Base-by-base conservation (phyloP, 2,797 vertebrate species). In the Podargus strigoides region DNA sequence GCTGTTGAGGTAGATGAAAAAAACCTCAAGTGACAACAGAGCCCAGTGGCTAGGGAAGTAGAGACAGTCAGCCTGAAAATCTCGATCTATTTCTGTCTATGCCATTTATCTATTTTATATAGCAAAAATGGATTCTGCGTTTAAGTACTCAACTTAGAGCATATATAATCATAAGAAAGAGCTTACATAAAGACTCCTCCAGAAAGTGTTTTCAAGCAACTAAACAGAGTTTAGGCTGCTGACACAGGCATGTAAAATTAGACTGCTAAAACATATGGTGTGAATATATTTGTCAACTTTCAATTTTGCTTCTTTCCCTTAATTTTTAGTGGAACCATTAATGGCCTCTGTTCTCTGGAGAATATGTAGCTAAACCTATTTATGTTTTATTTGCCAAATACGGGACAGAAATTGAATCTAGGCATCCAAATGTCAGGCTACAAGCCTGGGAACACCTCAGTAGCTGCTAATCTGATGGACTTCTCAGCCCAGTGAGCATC, bases 181-280 rank as follows among this genome's bases (percentile, higher is more conserved):
- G 64, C 96, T 94, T 91, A 96, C 96, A 80, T 79, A 94, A 85
- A 90, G 66, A 93, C 93, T 96, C 95, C 95, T 94, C 85, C 94
- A 92, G 91, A 96, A 94, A 87, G 82, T 95, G 95, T 96, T 96
- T 96, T 96, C 76, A 92, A 91, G 94, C 79, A 93, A 80, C 89
- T 78, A 91, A 95, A 62, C 56, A 60, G 85, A 93, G 82, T 89
- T 96, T 95, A 94, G 72, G 76, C 93, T 96, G 88, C 89, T 96
- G 96, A 95, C 95, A 96, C 64, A 94, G 76, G 56, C 60, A 2
- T 87, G 53, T 92, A 96, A 96, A 96, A 96, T 96, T 92, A 96
- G 96, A 91, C 77, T 92, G 49, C 79, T 91, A 80, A 94, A 95
- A 78, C 96, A 96, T 96, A 96, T 96, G 96, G 94, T 95, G 69